phyloP scores from a whole-genome alignment of 2,888 invertebrate genomes.

The Drosophila anomalipes region DNA sequence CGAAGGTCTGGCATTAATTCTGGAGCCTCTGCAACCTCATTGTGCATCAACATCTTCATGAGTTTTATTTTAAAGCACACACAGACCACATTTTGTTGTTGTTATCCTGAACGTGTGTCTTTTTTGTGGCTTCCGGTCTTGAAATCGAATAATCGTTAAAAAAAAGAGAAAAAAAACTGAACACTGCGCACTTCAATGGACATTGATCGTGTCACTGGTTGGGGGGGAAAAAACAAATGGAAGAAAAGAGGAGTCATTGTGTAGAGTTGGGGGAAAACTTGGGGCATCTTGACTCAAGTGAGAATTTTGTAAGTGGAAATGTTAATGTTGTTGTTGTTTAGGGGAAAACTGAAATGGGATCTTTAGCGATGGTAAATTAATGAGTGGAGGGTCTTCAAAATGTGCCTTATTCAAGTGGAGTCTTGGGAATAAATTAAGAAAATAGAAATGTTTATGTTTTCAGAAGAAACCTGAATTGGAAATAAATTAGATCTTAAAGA shows the following conservation, averaged over 20 bases:
- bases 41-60: constrained; percentile 34
- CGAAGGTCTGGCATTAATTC: constrained; percentile 8
- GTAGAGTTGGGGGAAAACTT: neutral
- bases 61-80: constrained; percentile 32
- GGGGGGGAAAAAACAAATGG: neutral
- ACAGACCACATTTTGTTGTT: constrained; percentile 35
- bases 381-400: constrained; percentile 7
- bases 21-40: constrained; percentile 42
- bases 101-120: constrained; percentile 60
- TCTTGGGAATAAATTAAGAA: constrained; percentile 5
- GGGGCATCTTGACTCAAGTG: constrained; percentile 1
- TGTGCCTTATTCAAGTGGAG: constrained; percentile 11
- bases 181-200: constrained; percentile 53
- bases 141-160: constrained; percentile 67
- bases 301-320: constrained; percentile 31
- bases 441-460: constrained; percentile 9
- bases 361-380: constrained; percentile 21
- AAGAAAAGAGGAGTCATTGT: constrained; percentile 40
- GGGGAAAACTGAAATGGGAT: constrained; percentile 14
- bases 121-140: constrained; percentile 74
- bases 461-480: constrained; percentile 11
- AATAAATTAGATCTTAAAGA: neutral
- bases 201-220: constrained; percentile 62
- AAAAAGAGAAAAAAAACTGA: constrained; percentile 15
- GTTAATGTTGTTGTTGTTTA: constrained; percentile 6